A percentile compares a stretch with the other conserved stretches of the same genome.
Conservation (phyloP, 2,113 vertebrate species). For the Empidonax alnorum region DNA sequence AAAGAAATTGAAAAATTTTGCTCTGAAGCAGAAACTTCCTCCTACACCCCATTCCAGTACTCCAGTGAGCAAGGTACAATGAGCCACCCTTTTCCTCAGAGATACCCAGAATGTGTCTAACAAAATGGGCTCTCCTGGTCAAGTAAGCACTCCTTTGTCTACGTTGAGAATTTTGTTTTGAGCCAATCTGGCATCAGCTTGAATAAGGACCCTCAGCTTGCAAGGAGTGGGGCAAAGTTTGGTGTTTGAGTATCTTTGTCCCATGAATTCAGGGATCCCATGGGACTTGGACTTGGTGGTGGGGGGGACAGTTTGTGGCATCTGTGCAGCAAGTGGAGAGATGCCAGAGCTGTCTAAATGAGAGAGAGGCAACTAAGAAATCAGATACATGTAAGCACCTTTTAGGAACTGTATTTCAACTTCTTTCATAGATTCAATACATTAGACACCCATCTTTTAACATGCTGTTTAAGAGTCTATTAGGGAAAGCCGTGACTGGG, state of each 20-base stretch:
- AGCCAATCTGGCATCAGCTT: neutral
- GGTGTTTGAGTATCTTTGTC: accelerated
- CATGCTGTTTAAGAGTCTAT: neutral
- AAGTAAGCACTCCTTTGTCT: neutral
- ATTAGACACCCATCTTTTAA: neutral
- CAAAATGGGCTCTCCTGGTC: neutral
- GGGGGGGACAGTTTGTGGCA: neutral
- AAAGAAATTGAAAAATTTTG: neutral
- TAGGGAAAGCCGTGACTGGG: neutral
- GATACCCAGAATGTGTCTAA: neutral
- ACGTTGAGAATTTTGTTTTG: neutral
- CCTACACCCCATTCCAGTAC: neutral
- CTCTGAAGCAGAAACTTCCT: neutral
- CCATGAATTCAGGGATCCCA: neutral
- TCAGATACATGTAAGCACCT: neutral
- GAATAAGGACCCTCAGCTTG: neutral
- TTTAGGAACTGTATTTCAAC: neutral
- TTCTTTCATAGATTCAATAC: neutral
- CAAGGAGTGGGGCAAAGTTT: neutral
- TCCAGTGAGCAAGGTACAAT: neutral
- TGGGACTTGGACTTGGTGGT: neutral
- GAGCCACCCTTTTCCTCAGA: neutral
- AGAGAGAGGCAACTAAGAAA: neutral
- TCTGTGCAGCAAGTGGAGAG: neutral
- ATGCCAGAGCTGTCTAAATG: neutral